Evolutionary conservation across 1,140 invertebrate genomes (phyloP), one percentile per base, ranked within the genome.

Genomic region (Heliconius hermathena): DNA sequence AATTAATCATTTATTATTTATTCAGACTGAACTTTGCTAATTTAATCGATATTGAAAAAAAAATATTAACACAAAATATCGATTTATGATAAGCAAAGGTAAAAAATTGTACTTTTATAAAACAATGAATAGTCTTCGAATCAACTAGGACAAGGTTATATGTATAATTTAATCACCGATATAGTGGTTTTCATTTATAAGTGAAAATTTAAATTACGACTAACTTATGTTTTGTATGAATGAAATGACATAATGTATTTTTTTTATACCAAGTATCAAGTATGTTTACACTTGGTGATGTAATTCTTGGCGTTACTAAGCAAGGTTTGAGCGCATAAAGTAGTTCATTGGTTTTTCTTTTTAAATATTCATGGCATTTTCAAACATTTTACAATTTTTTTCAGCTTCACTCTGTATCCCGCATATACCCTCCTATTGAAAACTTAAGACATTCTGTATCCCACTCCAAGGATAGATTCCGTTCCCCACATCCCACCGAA

Each of bases 221-320:
- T 46, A 16, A 46, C 41, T 46, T 4, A 46, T 20, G 49, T 52
- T 22, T 60, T 29, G 9, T 66, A 66, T 22, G 26, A 22, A 66
- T 22, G 20, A 66, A 66, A 29, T 66, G 60, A 66, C 26, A 66
- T 29, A 66, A 66, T 26, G 22, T 66, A 11, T 16, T 66, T 66
- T 60, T 66, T 66, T 66, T 66, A 11, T 66, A 29, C 3, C 60
- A 29, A 66, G 3, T 66, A 22, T 22, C 41, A 29, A 66, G 60
- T 66, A 66, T 66, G 26, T 66, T 66, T 66, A 66, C 60, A 16
- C 26, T 29, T 29, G 33, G 38, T 75, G 74, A 75, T 75, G 54
- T 75, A 54, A 75, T 22, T 75, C 1, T 18, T 75, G 54, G 38
- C 52, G 74, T 75, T 41, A 60, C 74, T 54, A 74, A 29, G 74